Base-by-base conservation (phyloP, 2,888 invertebrate species). In the Plagodis pulveraria region DNA sequence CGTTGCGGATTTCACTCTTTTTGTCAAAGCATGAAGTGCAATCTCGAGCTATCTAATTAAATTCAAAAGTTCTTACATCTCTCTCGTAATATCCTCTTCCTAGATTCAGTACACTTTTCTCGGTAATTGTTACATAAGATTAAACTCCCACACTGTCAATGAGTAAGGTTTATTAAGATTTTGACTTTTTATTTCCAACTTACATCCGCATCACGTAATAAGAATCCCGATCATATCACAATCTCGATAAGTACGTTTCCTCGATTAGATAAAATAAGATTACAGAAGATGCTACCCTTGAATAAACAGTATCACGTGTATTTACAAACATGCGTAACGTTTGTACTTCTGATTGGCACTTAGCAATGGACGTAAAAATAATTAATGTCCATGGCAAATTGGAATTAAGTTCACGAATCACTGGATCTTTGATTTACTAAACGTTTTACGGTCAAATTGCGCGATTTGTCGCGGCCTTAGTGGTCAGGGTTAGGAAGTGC, bases 1-100 rank as follows among this genome's bases (percentile, higher is more conserved):
- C 77, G 84, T 87, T 85, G 78, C 72, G 77, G 86, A 85, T 91
- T 91, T 92, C 91, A 88, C 91, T 89, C 84, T 87, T 91, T 91
- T 91, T 91, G 87, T 87, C 87, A 89, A 83, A 76, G 68, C 76
- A 76, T 70, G 67, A 71, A 71, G 76, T 72, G 75, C 73, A 71
- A 77, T 73, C 76, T 72, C 69, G 74, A 73, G 75, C 54, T 36
- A 35, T 48, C 77, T 85, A 87, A 89, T 90, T 88, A 82, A 76
- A 79, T 75, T 69, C 71, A 77, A 77, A 80, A 72, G 74, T 73
- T 59, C 63, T 70, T 71, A 40, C 40, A 40, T 40, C 40, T 40
- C 40, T 10, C 40, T 8, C 74, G 73, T 77, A 76, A 81, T 72
- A 72, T 69, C 72, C 71, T 81, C 83, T 89, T 90, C 89, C 84